Conservation (phyloP, 2,888 invertebrate genomes). For the Stomorhina lunata region DNA sequence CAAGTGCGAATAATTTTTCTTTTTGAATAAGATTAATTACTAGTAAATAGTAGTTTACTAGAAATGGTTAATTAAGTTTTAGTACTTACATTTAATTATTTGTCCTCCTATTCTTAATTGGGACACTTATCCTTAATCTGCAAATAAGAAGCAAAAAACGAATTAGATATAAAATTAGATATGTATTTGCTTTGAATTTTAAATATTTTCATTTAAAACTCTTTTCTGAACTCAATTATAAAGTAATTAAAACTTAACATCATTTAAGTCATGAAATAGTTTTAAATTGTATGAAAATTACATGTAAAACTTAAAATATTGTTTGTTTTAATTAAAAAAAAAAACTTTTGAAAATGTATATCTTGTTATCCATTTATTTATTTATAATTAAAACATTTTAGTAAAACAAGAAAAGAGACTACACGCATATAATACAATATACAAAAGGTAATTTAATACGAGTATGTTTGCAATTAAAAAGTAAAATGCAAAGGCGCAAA, state of each 20-base stretch:
- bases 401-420: too few relatives aligned
- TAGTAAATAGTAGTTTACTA: slow-evolving; percentile 17
- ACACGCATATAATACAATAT: too few relatives aligned
- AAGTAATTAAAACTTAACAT: not conserved
- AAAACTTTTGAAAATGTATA: too few relatives aligned
- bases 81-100: not conserved
- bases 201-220: not conserved
- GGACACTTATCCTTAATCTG: not conserved
- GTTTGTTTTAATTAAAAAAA: too few relatives aligned
- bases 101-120: not conserved
- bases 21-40: not conserved
- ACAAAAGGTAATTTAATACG: too few relatives aligned
- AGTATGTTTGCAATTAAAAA: too few relatives aligned
- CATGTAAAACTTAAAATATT: not conserved
- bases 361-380: too few relatives aligned
- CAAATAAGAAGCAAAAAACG: not conserved
- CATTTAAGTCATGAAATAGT: not conserved
- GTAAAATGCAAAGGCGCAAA: too few relatives aligned
- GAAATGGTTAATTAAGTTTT: not conserved
- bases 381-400: too few relatives aligned
- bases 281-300: not conserved
- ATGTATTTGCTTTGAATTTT: not conserved
- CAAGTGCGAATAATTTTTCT: too few relatives aligned
- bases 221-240: too few relatives aligned
- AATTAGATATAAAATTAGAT: not conserved